These are phyloP conservation scores for Brachyrhaphis roseni DNA, from an alignment of 2,797 vertebrate species.

Conservation along the genomic window DNA sequence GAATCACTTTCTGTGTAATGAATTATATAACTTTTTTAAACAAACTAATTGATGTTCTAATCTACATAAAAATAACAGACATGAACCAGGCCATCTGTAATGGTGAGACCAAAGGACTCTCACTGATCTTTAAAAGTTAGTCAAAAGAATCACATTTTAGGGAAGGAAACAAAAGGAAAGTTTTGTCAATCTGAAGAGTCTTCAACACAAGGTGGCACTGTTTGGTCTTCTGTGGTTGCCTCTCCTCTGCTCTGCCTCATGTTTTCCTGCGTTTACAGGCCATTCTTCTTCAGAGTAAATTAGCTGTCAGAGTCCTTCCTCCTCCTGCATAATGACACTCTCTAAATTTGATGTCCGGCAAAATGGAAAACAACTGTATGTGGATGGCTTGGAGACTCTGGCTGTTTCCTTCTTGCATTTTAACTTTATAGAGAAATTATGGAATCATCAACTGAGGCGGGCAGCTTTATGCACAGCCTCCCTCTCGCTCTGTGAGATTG, in stretches of 20 bases:
- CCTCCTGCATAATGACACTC: constrained; percentile 8
- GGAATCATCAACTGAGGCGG: constrained; percentile 56
- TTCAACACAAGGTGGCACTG: constrained; percentile 71
- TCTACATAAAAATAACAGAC: neutral
- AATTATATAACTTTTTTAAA: neutral
- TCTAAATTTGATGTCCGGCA: constrained; percentile 9
- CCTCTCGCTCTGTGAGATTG: constrained; percentile 74
- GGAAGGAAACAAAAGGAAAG: neutral
- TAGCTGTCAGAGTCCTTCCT: neutral
- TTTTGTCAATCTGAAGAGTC: neutral
- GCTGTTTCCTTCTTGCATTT: constrained; percentile 48
- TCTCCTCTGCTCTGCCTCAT: constrained; percentile 21
- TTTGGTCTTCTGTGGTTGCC: constrained; percentile 49
- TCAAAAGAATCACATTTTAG: neutral
- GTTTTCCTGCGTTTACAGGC: constrained; percentile 26
- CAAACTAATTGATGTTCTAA: neutral
- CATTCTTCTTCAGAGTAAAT: constrained; percentile 26
- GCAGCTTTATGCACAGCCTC: constrained; percentile 59
- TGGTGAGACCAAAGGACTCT: neutral
- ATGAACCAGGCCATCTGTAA: neutral
- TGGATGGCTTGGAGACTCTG: constrained; percentile 46
- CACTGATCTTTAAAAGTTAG: neutral
- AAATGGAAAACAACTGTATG: constrained; percentile 29
- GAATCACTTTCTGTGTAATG: neutral
- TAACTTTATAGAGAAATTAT: constrained; percentile 64